Evolutionary conservation across 2,113 vertebrate genomes (phyloP).

Genomic region (Chaetorhynchus papuensis): DNA sequence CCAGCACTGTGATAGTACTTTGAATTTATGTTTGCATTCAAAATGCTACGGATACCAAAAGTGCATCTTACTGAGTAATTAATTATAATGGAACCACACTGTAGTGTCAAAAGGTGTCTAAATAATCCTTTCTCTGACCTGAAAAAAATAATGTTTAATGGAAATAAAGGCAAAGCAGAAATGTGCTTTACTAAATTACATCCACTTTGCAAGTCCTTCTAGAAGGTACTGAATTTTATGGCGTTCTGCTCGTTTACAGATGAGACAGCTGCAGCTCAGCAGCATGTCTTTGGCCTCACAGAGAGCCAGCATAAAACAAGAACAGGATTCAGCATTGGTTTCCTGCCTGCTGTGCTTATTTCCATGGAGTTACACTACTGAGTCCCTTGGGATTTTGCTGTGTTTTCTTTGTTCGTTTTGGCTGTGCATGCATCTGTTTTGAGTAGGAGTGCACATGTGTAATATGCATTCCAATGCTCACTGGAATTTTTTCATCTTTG

Average conservation of each 20-base stretch:
- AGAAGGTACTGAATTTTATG: not conserved
- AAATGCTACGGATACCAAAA: not conserved
- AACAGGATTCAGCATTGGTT: not conserved
- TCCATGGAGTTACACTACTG: not conserved
- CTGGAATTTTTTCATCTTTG: not conserved
- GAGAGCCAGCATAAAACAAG: not conserved
- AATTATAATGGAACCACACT: not conserved
- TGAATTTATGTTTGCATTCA: not conserved
- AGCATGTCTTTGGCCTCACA: not conserved
- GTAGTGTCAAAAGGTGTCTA: not conserved
- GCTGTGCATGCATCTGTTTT: not conserved
- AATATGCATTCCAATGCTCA: not conserved
- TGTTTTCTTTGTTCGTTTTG: not conserved
- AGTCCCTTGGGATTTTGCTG: not conserved
- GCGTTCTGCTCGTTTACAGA: not conserved
- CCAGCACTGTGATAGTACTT: not conserved
- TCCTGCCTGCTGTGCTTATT: not conserved
- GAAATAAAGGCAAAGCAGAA: not conserved
- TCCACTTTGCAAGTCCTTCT: not conserved
- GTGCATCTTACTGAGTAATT: not conserved
- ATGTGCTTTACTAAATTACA: not conserved
- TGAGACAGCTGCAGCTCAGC: not conserved
- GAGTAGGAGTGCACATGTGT: not conserved
- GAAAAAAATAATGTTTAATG: not conserved
- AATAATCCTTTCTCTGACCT: not conserved